A percentile compares a stretch with the other conserved stretches of the same genome.
These are phyloP conservation scores for Datnioides undecimradiatus DNA, from an alignment of 2,113 vertebrate species.

Conservation along the genomic window DNA sequence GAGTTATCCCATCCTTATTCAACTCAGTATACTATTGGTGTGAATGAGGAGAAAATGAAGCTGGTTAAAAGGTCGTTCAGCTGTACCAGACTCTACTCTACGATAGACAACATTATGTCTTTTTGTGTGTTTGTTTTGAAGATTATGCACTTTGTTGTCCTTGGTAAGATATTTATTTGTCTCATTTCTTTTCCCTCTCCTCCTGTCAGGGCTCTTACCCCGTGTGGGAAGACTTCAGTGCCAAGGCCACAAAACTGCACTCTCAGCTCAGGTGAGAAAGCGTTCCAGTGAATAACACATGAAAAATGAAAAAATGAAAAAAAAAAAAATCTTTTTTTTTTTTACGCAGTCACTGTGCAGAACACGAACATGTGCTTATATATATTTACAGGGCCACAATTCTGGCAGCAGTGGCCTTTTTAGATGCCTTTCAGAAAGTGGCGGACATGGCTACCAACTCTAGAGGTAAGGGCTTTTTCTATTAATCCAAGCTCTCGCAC, in stretches of 20 bases:
- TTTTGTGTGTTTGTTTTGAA: conserved; percentile 3
- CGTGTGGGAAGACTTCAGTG: conserved; percentile 99
- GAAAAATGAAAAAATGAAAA: background rate
- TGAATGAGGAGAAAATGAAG: background rate
- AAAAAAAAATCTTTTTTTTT: conserved; percentile 10
- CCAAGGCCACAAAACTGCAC: conserved; percentile 98
- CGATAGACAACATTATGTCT: conserved; percentile 21
- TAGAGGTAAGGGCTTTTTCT: conserved; percentile 87
- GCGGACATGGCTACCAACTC: conserved; percentile 99
- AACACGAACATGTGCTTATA: conserved; percentile 30
- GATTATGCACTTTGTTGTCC: conserved; percentile 13
- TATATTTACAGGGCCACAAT: conserved; percentile 91
- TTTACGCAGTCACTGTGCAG: background rate
- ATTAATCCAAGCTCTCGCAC: background rate
- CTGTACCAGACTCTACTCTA: background rate
- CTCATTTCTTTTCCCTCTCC: conserved; percentile 21
- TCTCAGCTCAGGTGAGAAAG: conserved; percentile 95
- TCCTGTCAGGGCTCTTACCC: conserved; percentile 93
- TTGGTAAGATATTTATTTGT: conserved; percentile 24
- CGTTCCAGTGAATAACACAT: background rate
- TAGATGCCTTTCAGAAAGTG: conserved; percentile 99
- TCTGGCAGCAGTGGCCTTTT: conserved; percentile 95
- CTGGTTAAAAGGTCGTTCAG: background rate
- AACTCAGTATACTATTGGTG: background rate
- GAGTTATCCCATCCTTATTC: background rate